Conservation (phyloP, 2,797 vertebrate genomes). For the Platalea minor region DNA sequence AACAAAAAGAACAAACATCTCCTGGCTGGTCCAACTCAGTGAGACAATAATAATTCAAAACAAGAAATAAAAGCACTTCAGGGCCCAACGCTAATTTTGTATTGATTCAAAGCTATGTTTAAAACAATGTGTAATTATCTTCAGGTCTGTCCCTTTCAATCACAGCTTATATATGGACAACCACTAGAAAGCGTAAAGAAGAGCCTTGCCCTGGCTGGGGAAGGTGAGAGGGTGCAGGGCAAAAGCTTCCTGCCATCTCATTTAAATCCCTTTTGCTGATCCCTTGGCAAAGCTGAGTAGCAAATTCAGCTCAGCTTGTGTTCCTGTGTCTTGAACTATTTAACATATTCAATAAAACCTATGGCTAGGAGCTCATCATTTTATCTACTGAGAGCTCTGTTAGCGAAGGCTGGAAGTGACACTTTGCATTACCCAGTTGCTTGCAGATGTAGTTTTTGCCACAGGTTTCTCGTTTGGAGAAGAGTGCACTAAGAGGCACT, state of each 20-base stretch:
- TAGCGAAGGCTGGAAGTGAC: neutral
- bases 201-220: neutral
- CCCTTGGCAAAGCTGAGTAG: neutral
- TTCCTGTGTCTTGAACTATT: neutral
- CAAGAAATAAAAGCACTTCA: neutral
- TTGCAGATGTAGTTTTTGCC: neutral
- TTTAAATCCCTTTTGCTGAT: neutral
- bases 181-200: neutral
- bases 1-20: neutral
- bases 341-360: neutral
- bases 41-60: neutral
- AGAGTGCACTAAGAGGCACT: neutral
- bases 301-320: neutral
- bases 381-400: conserved; percentile 9
- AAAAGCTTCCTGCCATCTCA: neutral
- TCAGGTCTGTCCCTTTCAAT: neutral
- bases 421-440: neutral
- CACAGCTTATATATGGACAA: neutral
- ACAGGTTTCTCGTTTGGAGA: neutral
- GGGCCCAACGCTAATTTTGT: neutral
- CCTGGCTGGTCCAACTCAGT: neutral
- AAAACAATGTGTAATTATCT: neutral
- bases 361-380: neutral
- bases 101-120: neutral
- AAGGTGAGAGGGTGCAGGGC: neutral